A percentile compares a stretch with the other conserved stretches of the same genome.
These are phyloP conservation scores for Athene cunicularia DNA, from an alignment of 2,113 vertebrate genomes.

Conservation along the genomic window DNA sequence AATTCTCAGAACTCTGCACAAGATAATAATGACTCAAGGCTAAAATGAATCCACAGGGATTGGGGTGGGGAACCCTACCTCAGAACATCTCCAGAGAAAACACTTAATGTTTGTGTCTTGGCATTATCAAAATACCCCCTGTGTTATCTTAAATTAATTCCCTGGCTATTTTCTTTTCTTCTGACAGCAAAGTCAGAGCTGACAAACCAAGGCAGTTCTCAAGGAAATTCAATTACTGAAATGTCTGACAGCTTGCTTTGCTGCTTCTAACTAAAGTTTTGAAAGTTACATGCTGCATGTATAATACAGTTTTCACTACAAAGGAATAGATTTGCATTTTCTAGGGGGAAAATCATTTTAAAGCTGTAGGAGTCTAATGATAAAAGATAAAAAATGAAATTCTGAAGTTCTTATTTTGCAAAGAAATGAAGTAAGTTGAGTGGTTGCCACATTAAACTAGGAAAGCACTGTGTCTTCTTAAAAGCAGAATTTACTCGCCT, in stretches of 20 bases:
- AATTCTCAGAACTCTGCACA: constrained; percentile 59
- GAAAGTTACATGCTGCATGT: constrained; percentile 69
- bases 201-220: constrained; percentile 76
- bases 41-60: constrained; percentile 10
- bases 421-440: constrained; percentile 62
- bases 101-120: constrained; percentile 49
- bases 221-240: constrained; percentile 80
- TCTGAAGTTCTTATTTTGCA: constrained; percentile 44
- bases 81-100: constrained; percentile 54
- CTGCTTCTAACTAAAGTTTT: constrained; percentile 75
- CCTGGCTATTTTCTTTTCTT: constrained; percentile 75
- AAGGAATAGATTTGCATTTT: constrained; percentile 65
- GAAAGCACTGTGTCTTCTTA: constrained; percentile 59
- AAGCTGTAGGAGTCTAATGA: constrained; percentile 62
- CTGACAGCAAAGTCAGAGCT: constrained; percentile 77
- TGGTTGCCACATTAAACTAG: constrained; percentile 62
- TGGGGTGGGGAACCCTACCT: background rate
- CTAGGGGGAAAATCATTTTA: constrained; percentile 59
- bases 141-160: constrained; percentile 73
- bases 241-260: constrained; percentile 75
- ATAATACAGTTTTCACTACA: constrained; percentile 66
- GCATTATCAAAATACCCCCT: constrained; percentile 69
- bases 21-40: constrained; percentile 58
- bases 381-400: constrained; percentile 61
- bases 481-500: constrained; percentile 51